Evolutionary conservation across 2,888 invertebrate genomes (phyloP).

Genomic region (Vandiemenella viatica): DNA sequence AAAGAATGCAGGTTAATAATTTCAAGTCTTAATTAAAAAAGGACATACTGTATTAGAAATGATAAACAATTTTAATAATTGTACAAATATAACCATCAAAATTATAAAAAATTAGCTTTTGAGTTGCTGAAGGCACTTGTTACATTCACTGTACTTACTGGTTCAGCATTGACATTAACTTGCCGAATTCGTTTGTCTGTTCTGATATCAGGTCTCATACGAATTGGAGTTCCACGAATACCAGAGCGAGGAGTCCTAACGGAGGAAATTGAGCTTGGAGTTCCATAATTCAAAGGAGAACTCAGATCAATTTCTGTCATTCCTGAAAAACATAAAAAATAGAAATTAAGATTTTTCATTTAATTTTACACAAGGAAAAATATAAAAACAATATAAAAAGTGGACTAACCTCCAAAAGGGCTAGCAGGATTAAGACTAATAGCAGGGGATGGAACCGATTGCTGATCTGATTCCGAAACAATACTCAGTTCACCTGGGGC

Average conservation of each 20-base stretch:
- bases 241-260: constrained; percentile 68
- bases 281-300: constrained; percentile 90
- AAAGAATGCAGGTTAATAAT: constrained; percentile 11
- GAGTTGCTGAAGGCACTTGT: no score
- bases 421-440: constrained; percentile 23
- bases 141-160: constrained; percentile 30
- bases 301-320: constrained; percentile 72
- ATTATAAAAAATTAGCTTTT: no score
- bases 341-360: not conserved
- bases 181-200: constrained; percentile 57
- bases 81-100: no score
- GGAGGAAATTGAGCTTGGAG: constrained; percentile 64
- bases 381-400: not conserved
- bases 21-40: not conserved
- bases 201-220: constrained; percentile 72
- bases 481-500: constrained; percentile 23
- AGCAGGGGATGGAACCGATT: constrained; percentile 23
- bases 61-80: no score
- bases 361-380: not conserved
- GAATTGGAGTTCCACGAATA: constrained; percentile 69
- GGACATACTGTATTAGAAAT: no score
- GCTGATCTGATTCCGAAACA: constrained; percentile 19
- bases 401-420: constrained; percentile 23
- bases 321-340: constrained; percentile 14
- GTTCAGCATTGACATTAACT: constrained; percentile 41